Percentiles rank a stretch among this genome's conserved stretches.
Conservation (phyloP, 2,888 invertebrate genomes). For the Phaonia tiefii region DNA sequence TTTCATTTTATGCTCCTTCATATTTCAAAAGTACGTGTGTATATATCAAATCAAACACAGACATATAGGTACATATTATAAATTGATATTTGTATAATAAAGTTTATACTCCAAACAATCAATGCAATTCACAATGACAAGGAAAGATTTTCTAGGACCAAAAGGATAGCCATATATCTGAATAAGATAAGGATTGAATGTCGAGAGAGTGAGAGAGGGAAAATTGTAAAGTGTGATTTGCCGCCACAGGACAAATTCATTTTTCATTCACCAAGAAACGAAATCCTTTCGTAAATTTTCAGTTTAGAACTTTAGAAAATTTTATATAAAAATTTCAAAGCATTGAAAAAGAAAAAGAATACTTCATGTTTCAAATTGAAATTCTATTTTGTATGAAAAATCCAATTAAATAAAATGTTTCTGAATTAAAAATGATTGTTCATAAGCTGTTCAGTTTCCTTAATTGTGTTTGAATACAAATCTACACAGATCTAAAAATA, state of each 20-base stretch:
- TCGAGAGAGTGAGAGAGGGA: no score
- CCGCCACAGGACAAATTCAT: not conserved
- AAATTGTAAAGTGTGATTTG: not conserved
- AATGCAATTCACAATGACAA: no score
- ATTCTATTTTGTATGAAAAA: constrained; percentile 28
- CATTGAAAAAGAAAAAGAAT: no score
- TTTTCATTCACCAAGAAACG: constrained; percentile 11
- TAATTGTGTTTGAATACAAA: constrained; percentile 9
- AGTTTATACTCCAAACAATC: not conserved
- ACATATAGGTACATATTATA: no score
- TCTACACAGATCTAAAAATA: not conserved
- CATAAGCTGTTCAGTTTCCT: not conserved
- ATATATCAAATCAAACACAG: no score
- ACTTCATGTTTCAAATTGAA: constrained; percentile 3
- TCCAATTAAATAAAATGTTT: constrained; percentile 47
- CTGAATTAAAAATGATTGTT: constrained; percentile 47
- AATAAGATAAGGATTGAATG: no score
- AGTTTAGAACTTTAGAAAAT: no score
- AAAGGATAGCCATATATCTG: no score
- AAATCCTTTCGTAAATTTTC: constrained; percentile 9
- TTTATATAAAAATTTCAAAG: no score
- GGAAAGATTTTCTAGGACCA: no score
- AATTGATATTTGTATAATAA: not conserved
- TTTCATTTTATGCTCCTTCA: not conserved
- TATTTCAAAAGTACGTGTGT: no score